Conservation (phyloP, 2,113 vertebrate species). For the Amblyornis subalaris region DNA sequence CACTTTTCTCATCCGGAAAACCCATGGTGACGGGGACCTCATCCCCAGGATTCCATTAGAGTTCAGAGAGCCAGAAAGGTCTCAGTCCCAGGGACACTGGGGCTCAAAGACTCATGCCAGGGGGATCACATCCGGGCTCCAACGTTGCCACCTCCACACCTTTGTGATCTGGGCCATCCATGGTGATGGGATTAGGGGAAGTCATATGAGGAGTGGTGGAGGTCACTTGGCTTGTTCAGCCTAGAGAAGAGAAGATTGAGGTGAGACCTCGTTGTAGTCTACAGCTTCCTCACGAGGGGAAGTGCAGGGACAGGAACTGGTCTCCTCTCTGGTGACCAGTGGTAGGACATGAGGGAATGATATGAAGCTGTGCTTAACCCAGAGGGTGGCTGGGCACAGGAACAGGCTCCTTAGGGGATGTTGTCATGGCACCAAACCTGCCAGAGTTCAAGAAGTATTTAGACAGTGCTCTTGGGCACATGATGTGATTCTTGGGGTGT, state of each 20-base stretch:
- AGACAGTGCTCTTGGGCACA: background rate
- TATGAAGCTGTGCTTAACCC: background rate
- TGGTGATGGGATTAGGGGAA: background rate
- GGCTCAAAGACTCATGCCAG: background rate
- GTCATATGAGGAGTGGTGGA: background rate
- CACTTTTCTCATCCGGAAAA: background rate
- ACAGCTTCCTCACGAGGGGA: background rate
- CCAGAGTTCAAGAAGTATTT: background rate
- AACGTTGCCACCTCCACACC: background rate
- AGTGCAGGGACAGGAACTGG: background rate
- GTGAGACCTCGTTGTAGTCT: background rate
- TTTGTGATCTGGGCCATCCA: background rate
- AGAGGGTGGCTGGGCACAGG: background rate
- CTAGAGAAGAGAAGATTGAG: background rate
- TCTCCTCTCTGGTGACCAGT: background rate
- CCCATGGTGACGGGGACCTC: background rate
- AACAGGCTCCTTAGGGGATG: background rate
- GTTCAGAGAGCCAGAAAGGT: background rate
- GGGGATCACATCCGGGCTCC: background rate
- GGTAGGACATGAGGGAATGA: background rate
- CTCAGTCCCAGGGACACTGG: fast-evolving
- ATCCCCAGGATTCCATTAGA: background rate
- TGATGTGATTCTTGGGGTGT: background rate
- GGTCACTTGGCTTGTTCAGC: background rate
- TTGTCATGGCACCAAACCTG: background rate